These are phyloP conservation scores for Conchocele bisecta DNA, from an alignment of 2,888 invertebrate species.

Conservation along the genomic window DNA sequence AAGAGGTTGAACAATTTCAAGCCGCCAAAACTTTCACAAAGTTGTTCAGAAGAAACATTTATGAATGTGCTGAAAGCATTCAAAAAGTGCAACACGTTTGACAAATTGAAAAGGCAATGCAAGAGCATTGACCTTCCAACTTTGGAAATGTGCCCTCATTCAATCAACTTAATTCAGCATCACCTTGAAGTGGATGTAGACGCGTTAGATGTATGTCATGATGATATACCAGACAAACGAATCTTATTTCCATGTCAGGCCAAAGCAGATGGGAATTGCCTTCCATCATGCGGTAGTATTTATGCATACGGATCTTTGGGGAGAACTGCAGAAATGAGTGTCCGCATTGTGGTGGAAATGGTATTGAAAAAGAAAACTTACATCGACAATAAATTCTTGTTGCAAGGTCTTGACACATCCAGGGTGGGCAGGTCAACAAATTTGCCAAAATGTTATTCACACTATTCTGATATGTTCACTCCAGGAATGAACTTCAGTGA, in stretches of 20 bases:
- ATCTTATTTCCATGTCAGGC: slow-evolving; percentile 13
- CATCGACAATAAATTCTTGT: slow-evolving; percentile 17
- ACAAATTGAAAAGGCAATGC: slow-evolving; percentile 10
- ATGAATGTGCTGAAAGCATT: background rate
- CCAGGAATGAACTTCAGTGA: slow-evolving; percentile 1
- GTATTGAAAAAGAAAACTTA: slow-evolving; percentile 21
- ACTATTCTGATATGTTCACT: background rate
- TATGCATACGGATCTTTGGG: slow-evolving; percentile 19
- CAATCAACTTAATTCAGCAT: slow-evolving; percentile 4
- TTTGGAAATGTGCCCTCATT: slow-evolving; percentile 1
- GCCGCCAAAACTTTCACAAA: slow-evolving; percentile 2
- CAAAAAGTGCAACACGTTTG: slow-evolving; percentile 16
- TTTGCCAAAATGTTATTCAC: background rate
- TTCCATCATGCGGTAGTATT: slow-evolving; percentile 42
- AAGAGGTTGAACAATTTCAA: no score
- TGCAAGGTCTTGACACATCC: background rate
- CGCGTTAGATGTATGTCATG: slow-evolving; percentile 25
- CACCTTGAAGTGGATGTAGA: slow-evolving; percentile 21
- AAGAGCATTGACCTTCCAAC: background rate
- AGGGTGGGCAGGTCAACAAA: no score
- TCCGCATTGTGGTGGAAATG: slow-evolving; percentile 34
- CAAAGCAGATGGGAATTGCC: slow-evolving; percentile 43
- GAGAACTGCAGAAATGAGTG: slow-evolving; percentile 28
- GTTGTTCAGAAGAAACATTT: background rate
- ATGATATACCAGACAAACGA: slow-evolving; percentile 25